Base-by-base conservation (phyloP, 2,113 vertebrate genomes). In the Ursus arctos region DNA sequence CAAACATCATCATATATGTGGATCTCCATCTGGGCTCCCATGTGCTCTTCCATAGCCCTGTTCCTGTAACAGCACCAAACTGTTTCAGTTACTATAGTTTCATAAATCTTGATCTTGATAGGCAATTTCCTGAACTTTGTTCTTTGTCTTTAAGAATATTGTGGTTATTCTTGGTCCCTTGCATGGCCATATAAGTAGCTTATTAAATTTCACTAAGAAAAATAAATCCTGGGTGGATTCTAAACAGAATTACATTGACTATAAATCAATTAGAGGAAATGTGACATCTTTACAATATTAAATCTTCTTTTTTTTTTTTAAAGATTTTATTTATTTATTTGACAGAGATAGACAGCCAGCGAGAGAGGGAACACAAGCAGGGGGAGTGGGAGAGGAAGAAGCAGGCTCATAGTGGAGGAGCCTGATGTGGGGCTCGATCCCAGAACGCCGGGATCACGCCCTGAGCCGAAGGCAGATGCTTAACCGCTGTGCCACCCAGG, bases 161-260 rank as follows among this genome's bases (percentile, higher is more conserved):
- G 31, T 16, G 19, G 40, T 74, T 88, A 59, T 36, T 84, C 65
- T 88, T 40, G 26, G 55, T 82, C 72, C 26, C 53, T 63, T 81
- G 82, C 43, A 77, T 47, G 53, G 47, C 47, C 22, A 59, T 72
- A 51, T 81, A 93, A 84, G 51, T 36, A 67, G 63, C 80, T 95
- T 93, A 92, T 74, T 80, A 92, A 90, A 74, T 92, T 94, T 95
- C 80, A 91, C 74, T 87, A 49, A 81, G 53, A 91, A 88, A 88
- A 67, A 93, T 81, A 84, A 97, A 85, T 16, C 67, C 57, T 74
- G 7, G 51, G 9, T 86, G 21, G 36, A 67, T 80, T 55, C 61
- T 88, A 85, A 61, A 47, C 21, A 93, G 47, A 91, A 91, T 9
- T 85, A 36, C 51, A 33, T 8, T 77, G 65, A 91, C 77, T 88